Evolutionary conservation across 2,113 vertebrate species (phyloP).

Genomic region (Rhea americana): DNA sequence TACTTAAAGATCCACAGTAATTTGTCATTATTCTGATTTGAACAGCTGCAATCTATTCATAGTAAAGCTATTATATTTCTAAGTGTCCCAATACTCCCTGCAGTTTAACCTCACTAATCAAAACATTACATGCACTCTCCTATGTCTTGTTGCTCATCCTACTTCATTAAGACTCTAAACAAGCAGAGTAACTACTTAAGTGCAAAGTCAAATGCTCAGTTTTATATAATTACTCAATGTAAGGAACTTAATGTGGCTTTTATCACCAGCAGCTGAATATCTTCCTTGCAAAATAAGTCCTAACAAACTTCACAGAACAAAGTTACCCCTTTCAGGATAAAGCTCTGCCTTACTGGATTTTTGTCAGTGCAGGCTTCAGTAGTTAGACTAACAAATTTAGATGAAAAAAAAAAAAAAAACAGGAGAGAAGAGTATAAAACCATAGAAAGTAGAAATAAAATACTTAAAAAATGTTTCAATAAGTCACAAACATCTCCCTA

Average conservation of each 20-base stretch:
- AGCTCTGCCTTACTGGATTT: accelerated
- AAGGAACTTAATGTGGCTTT: background rate
- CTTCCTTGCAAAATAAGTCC: background rate
- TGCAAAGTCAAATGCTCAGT: accelerated
- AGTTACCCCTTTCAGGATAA: too few species aligned
- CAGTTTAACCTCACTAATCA: background rate
- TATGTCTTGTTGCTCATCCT: accelerated
- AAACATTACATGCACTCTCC: background rate
- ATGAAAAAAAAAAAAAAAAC: background rate
- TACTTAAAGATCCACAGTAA: background rate
- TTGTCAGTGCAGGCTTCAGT: too few species aligned
- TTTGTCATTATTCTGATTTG: too few species aligned
- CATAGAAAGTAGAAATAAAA: too few species aligned
- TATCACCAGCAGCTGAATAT: background rate
- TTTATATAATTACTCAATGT: background rate
- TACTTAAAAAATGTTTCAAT: background rate
- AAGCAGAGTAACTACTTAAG: background rate
- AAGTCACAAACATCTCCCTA: background rate
- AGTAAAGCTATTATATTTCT: background rate
- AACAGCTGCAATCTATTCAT: accelerated
- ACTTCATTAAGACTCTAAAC: background rate
- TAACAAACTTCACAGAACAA: background rate
- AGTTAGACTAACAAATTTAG: background rate
- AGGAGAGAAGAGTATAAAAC: background rate
- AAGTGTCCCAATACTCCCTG: background rate